Evolutionary conservation across 1,140 invertebrate genomes (phyloP).

Genomic region (Zaprionus lachaisei): DNA sequence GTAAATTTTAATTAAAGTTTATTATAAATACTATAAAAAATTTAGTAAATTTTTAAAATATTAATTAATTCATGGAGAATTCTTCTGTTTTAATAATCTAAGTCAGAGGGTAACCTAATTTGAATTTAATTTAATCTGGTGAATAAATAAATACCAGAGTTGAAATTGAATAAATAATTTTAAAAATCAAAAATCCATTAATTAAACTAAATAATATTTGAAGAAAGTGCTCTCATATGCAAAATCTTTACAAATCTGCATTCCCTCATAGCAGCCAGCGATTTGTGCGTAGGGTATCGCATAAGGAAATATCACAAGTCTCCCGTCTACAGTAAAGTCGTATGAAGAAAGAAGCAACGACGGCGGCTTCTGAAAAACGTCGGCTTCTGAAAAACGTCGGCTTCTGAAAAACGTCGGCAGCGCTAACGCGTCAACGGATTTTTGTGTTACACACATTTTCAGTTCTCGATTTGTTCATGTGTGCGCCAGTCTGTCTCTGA

Average conservation of each 20-base stretch:
- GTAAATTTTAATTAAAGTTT: no score
- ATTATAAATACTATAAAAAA: no score
- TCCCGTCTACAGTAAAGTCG: conserved; percentile 27
- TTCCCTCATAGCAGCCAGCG: neutral
- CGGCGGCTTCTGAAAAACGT: conserved; percentile 41
- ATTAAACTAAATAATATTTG: no score
- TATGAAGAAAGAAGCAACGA: conserved; percentile 22
- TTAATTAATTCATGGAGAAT: no score
- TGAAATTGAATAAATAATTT: no score
- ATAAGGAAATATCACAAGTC: conserved; percentile 16
- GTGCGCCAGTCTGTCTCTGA: conserved; percentile 32
- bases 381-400: conserved; percentile 7
- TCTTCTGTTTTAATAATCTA: no score
- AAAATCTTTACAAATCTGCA: neutral
- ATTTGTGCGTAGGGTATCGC: conserved; percentile 29
- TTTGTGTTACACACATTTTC: conserved; percentile 67
- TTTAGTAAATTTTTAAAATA: no score
- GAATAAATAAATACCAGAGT: no score
- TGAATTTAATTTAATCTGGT: no score
- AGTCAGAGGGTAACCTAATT: no score
- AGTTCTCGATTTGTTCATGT: conserved; percentile 42
- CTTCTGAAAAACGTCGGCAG: conserved; percentile 18
- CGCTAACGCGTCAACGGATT: conserved; percentile 66
- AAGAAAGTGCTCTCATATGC: no score
- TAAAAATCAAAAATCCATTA: no score